These are phyloP conservation scores for Diarsia brunnea DNA, from an alignment of 2,888 invertebrate species.

Conservation along the genomic window DNA sequence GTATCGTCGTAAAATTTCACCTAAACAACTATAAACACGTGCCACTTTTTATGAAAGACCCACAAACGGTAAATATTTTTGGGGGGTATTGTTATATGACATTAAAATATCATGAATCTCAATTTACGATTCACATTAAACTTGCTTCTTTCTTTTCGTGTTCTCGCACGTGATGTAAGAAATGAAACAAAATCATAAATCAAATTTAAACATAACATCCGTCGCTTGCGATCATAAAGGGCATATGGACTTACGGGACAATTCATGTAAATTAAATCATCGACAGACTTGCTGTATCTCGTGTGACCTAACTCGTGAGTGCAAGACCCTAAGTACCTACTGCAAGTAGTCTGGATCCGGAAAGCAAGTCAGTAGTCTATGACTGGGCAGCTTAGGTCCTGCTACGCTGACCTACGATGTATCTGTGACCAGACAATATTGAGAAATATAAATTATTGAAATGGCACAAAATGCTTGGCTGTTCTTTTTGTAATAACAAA, in stretches of 20 bases:
- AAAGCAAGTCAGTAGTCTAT: conserved; percentile 19
- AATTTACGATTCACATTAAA: conserved; percentile 52
- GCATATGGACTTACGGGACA: conserved; percentile 3
- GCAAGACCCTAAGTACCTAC: conserved; percentile 13
- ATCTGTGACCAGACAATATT: neutral
- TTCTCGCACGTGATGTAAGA: conserved; percentile 54
- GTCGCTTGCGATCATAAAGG: neutral
- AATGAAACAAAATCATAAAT: conserved; percentile 9
- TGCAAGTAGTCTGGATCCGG: conserved; percentile 25
- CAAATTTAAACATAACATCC: neutral
- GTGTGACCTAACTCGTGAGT: conserved; percentile 25
- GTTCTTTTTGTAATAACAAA: too few relatives aligned
- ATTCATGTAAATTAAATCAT: conserved; percentile 48
- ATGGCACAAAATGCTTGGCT: too few relatives aligned
- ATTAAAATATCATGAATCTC: conserved; percentile 64
- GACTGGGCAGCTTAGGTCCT: conserved; percentile 24
- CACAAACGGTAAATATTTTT: conserved; percentile 63
- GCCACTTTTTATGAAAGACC: conserved; percentile 56
- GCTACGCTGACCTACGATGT: neutral
- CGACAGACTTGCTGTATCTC: conserved; percentile 2
- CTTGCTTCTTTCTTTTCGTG: conserved; percentile 58
- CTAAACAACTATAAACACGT: conserved; percentile 64
- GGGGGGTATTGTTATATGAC: conserved; percentile 41
- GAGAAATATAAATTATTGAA: neutral
- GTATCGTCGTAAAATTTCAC: conserved; percentile 45